Evolutionary conservation across 1,140 invertebrate species (phyloP).

Genomic region (Heterodera schachtii): DNA sequence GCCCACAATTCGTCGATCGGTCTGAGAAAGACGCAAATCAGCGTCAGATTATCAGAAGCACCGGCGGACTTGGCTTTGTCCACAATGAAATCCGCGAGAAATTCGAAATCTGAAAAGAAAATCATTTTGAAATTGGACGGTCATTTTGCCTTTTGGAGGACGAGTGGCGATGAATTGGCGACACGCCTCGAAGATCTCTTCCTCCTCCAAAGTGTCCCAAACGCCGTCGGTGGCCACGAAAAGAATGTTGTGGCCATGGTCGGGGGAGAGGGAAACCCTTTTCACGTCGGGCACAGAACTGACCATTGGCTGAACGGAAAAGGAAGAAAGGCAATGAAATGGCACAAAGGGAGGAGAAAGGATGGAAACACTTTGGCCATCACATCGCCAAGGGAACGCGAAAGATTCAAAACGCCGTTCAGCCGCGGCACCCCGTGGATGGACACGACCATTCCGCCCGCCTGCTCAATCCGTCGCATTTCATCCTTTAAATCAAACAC

Average conservation of each 20-base stretch:
- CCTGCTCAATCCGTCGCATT: constrained; percentile 27
- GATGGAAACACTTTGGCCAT: constrained; percentile 7
- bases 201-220: constrained; percentile 15
- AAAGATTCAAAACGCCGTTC: constrained; percentile 35
- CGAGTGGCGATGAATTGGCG: constrained; percentile 7
- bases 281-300: constrained; percentile 30
- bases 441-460: constrained; percentile 25
- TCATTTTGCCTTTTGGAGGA: neutral
- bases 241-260: constrained; percentile 18
- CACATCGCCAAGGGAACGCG: constrained; percentile 31
- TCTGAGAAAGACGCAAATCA: constrained; percentile 23
- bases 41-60: constrained; percentile 27
- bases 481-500: constrained; percentile 16
- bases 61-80: constrained; percentile 22
- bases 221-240: constrained; percentile 31
- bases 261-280: neutral
- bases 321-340: neutral
- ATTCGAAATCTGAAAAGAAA: constrained; percentile 19
- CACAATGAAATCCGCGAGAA: constrained; percentile 27
- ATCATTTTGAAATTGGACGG: neutral
- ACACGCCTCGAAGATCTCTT: constrained; percentile 20
- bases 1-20: constrained; percentile 25
- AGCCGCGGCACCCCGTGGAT: constrained; percentile 30
- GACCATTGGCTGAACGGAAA: constrained; percentile 11
- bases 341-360: neutral